Conservation (phyloP, 2,113 vertebrate species). For the Motacilla tschutschensis region DNA sequence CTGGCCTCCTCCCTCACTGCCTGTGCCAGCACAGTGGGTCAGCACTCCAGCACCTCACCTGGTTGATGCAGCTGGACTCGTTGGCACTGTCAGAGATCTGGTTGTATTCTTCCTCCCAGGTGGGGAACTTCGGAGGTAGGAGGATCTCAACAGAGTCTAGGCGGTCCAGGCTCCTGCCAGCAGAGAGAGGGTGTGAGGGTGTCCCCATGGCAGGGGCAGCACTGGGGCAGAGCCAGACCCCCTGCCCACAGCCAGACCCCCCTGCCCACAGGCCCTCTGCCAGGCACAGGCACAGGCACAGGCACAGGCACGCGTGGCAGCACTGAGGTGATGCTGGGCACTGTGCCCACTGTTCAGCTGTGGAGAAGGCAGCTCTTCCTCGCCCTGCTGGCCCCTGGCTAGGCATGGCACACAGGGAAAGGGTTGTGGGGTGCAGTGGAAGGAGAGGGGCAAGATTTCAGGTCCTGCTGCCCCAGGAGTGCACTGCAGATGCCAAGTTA, state of each 20-base stretch:
- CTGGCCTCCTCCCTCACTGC: neutral
- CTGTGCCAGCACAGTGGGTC: neutral
- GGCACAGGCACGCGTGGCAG: fast-evolving
- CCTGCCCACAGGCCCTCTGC: neutral
- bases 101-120: slow-evolving; percentile 95
- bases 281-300: neutral
- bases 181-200: slow-evolving; percentile 46
- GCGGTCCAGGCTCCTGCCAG: slow-evolving; percentile 89
- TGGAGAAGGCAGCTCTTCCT: neutral
- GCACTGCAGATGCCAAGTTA: neutral
- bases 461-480: neutral
- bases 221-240: neutral
- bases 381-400: neutral
- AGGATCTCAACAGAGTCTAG: slow-evolving; percentile 89
- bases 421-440: neutral
- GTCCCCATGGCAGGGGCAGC: fast-evolving
- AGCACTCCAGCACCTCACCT: slow-evolving; percentile 77
- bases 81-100: slow-evolving; percentile 85
- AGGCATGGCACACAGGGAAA: neutral
- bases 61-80: slow-evolving; percentile 81
- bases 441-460: neutral
- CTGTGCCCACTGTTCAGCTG: fast-evolving
- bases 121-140: slow-evolving; percentile 82
- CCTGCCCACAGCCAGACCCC: neutral
- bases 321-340: fast-evolving